These are phyloP conservation scores for Procambarus virginalis DNA, from an alignment of 1,140 invertebrate genomes.

Conservation along the genomic window DNA sequence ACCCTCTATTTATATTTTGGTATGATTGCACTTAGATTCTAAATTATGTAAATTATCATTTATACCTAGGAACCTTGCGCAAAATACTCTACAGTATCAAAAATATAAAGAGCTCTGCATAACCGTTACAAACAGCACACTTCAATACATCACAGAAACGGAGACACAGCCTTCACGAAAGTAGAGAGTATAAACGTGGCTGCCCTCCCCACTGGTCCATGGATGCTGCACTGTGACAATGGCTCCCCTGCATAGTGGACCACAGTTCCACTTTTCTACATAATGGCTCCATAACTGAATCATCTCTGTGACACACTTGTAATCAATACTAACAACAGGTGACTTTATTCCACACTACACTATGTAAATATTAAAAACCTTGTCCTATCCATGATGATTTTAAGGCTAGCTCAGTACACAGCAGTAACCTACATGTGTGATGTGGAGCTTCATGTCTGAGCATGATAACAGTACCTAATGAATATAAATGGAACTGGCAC, in stretches of 20 bases:
- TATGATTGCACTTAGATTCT: constrained; percentile 53
- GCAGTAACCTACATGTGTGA: not conserved
- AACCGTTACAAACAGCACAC: constrained; percentile 71
- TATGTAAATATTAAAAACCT: not conserved
- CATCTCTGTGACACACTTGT: constrained; percentile 3
- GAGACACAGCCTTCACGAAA: constrained; percentile 71
- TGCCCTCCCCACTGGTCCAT: constrained; percentile 36
- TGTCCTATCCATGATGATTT: not conserved
- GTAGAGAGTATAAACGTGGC: constrained; percentile 66
- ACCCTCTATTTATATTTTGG: not conserved
- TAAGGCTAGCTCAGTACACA: not conserved
- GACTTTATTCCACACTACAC: not conserved
- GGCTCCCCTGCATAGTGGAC: constrained; percentile 12
- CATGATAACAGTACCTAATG: constrained; percentile 2
- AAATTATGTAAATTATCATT: constrained; percentile 59
- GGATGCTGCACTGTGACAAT: constrained; percentile 24
- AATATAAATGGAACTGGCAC: constrained; percentile 7
- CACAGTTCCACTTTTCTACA: not conserved
- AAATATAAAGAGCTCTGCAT: constrained; percentile 71
- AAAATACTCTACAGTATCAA: constrained; percentile 71
- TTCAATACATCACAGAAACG: constrained; percentile 71
- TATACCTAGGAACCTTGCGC: constrained; percentile 71
- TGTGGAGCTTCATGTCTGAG: constrained; percentile 7
- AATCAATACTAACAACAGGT: not conserved
- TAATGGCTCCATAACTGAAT: not conserved